Base-by-base conservation (phyloP, 92 coral and sea anemone genomes). In the Chrysogorgia sp. region DNA sequence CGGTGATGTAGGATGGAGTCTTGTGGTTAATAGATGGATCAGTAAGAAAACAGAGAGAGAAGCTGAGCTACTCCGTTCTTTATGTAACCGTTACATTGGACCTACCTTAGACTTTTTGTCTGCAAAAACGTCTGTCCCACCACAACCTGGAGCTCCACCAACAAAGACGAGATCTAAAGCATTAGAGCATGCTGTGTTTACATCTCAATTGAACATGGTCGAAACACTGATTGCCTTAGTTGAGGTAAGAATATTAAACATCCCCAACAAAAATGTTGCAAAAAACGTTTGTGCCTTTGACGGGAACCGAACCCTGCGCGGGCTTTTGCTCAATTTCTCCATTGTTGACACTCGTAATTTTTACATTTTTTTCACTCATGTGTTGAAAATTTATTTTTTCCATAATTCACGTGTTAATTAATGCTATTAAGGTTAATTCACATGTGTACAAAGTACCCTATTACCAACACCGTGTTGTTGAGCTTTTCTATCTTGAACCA, bases 1-100 rank as follows among this genome's bases (percentile, higher is more conserved):
- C 45, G 79, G 91, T 10, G 98, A 94, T 75, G 94, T 94, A 58
- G 92, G 88, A 83, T 94, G 98, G 98, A 96, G 93, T 7, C 88
- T 94, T 10, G 81, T 94, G 43, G 90, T 91, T 20, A 91, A 94
- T 34, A 86, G 97, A 75, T 94, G 98, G 98, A 89, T 94, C 65
- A 83, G 85, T 2, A 83, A 81, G 75, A 90, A 96, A 24, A 88
- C 88, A 74, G 98, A 94, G 62, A 89, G 98, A 28, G 98, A 94
- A 72, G 87, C 83, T n/a, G 94, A 88, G 30, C 86, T 85, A 60
- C 80, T 94, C 60, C 75, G 92, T 29, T 86, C 84, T 32, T 82
- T 94, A 40, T 94, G 98, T 67, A 93, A 94, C 75, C 93, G 98
- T 63, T 94, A 91, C 59, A 89, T 94, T 47, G 90, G 85, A 15